A percentile compares a stretch with the other conserved stretches of the same genome.
Evolutionary conservation across 1,140 invertebrate species (phyloP).

Genomic region (Hesperophylax magnus): DNA sequence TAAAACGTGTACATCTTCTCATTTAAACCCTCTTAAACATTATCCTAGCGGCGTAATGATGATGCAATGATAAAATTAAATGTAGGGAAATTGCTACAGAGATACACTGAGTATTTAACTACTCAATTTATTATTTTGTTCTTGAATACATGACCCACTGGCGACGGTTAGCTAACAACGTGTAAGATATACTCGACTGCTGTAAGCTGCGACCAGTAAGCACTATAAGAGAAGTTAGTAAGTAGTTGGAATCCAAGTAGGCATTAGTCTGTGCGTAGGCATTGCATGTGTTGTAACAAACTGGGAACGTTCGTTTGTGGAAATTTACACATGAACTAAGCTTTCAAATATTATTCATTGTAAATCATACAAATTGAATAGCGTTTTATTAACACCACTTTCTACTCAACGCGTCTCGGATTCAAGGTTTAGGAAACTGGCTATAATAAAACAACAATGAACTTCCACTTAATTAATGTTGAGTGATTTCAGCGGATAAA

Average conservation of each 20-base stretch:
- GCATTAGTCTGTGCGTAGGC: constrained; percentile 17
- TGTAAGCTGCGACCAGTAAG: too few relatives aligned
- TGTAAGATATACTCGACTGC: constrained; percentile 5
- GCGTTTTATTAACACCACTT: neutral
- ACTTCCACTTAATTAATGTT: too few relatives aligned
- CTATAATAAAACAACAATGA: too few relatives aligned
- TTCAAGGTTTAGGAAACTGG: too few relatives aligned
- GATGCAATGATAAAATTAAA: constrained; percentile 19
- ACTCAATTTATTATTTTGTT: constrained; percentile 28
- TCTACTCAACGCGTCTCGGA: too few relatives aligned
- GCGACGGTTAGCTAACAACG: constrained; percentile 13
- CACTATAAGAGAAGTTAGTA: too few relatives aligned
- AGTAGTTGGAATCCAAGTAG: neutral
- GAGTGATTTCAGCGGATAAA: too few relatives aligned
- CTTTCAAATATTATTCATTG: neutral
- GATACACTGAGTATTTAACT: neutral
- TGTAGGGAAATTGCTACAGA: neutral
- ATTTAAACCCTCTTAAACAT: neutral
- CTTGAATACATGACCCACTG: constrained; percentile 22
- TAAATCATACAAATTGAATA: neutral
- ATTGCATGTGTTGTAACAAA: constrained; percentile 10
- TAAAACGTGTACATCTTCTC: neutral
- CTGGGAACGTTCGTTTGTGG: neutral
- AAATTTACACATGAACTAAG: constrained; percentile 29
- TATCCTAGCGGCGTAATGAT: neutral